A percentile compares a stretch with the other conserved stretches of the same genome.
Evolutionary conservation across 2,888 invertebrate species (phyloP).

Genomic region (Seira musarum): DNA sequence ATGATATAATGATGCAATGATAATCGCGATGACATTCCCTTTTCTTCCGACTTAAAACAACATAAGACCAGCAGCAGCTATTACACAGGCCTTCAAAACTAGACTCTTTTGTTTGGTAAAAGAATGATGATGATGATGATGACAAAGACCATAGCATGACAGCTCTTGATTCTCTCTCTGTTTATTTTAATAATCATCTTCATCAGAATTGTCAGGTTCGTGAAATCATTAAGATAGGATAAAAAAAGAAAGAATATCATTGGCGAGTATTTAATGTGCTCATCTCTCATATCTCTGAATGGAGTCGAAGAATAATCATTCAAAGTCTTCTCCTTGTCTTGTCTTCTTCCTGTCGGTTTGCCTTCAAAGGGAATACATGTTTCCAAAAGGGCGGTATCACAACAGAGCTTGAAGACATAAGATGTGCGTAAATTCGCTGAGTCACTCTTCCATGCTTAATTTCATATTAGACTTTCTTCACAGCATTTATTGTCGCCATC

Average conservation of each 20-base stretch:
- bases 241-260: neutral
- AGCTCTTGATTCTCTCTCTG: slow-evolving; percentile 43
- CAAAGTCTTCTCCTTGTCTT: neutral
- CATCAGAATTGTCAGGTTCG: slow-evolving; percentile 34
- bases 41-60: slow-evolving; percentile 21
- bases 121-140: slow-evolving; percentile 24
- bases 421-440: neutral
- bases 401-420: neutral
- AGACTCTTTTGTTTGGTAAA: neutral
- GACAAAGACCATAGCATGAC: slow-evolving; percentile 51
- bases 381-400: neutral
- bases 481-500: neutral
- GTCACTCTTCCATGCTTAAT: neutral
- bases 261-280: neutral
- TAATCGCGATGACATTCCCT: slow-evolving; percentile 37
- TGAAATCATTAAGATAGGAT: slow-evolving; percentile 13
- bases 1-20: slow-evolving; percentile 39
- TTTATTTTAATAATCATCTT: slow-evolving; percentile 51
- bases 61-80: slow-evolving; percentile 13
- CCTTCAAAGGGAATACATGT: slow-evolving; percentile 11
- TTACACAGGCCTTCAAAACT: neutral
- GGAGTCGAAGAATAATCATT: neutral
- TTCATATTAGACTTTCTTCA: no score
- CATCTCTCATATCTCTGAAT: neutral
- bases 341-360: slow-evolving; percentile 47